phyloP scores from a whole-genome alignment of 2,797 vertebrate genomes.

The Coilia nasus region DNA sequence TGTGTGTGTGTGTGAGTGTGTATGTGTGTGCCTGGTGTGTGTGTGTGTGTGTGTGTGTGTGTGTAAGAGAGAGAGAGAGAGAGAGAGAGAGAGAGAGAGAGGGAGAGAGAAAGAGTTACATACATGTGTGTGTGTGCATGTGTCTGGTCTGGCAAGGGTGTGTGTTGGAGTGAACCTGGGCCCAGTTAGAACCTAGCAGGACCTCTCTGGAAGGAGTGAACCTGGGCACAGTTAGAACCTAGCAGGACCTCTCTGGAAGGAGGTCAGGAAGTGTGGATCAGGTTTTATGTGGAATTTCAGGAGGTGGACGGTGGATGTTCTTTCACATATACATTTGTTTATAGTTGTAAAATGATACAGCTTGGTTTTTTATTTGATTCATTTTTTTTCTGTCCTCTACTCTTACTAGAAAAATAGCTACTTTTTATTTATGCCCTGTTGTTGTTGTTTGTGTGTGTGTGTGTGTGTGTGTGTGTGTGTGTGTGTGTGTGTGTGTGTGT shows the following conservation, averaged over 20 bases:
- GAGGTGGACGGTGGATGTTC: conserved; percentile 10
- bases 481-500: neutral
- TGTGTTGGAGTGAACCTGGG: neutral
- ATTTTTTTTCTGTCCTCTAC: conserved; percentile 27
- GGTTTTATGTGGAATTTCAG: conserved; percentile 12
- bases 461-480: conserved; percentile 2
- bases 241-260: neutral
- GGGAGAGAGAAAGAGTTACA: too few relatives aligned
- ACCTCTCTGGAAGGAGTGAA: neutral
- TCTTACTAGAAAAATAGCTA: neutral
- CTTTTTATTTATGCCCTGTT: neutral
- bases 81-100: too few relatives aligned
- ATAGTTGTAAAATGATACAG: conserved; percentile 19
- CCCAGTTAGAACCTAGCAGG: neutral
- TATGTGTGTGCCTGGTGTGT: too few relatives aligned
- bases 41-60: too few relatives aligned
- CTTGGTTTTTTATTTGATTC: conserved; percentile 24
- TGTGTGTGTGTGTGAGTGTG: too few relatives aligned
- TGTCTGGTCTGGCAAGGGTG: too few relatives aligned
- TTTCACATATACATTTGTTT: conserved; percentile 18
- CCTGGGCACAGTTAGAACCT: neutral
- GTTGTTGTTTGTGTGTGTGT: neutral
- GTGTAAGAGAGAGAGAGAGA: too few relatives aligned
- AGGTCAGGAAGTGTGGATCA: conserved; percentile 11
- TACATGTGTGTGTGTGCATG: too few relatives aligned